Evolutionary conservation across 2,888 invertebrate genomes (phyloP).

Genomic region (Agonopterix subpropinquella): DNA sequence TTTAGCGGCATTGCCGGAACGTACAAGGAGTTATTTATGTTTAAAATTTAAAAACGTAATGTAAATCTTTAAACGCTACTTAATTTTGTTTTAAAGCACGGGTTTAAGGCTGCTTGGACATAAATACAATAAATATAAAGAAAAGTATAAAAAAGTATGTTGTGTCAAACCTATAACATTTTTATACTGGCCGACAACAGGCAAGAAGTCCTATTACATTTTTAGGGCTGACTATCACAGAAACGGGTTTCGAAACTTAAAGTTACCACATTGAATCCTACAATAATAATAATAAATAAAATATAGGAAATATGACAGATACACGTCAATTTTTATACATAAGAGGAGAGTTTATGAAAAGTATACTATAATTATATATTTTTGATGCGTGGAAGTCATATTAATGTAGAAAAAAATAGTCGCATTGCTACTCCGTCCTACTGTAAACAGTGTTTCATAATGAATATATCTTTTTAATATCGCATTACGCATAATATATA

Average conservation of each 20-base stretch:
- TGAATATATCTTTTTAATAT: background rate
- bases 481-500: background rate
- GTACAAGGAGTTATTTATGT: conserved; percentile 59
- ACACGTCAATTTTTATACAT: background rate
- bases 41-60: conserved; percentile 19
- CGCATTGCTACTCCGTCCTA: conserved; percentile 45
- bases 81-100: conserved; percentile 46
- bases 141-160: conserved; percentile 19
- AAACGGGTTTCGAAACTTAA: conserved; percentile 68
- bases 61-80: conserved; percentile 40
- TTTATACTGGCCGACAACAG: background rate
- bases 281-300: conserved; percentile 31
- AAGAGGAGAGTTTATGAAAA: background rate
- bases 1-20: conserved; percentile 30
- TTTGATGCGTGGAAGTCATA: conserved; percentile 38
- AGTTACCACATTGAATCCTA: conserved; percentile 69
- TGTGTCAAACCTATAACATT: conserved; percentile 32
- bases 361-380: background rate
- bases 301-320: conserved; percentile 19
- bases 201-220: background rate
- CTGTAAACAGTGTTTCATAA: conserved; percentile 32
- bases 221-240: conserved; percentile 38
- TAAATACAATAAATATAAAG: conserved; percentile 22
- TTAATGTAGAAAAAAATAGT: conserved; percentile 17
- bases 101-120: conserved; percentile 51